These are phyloP conservation scores for Leptatherina wallacei DNA, from an alignment of 2,797 vertebrate species.

Conservation along the genomic window DNA sequence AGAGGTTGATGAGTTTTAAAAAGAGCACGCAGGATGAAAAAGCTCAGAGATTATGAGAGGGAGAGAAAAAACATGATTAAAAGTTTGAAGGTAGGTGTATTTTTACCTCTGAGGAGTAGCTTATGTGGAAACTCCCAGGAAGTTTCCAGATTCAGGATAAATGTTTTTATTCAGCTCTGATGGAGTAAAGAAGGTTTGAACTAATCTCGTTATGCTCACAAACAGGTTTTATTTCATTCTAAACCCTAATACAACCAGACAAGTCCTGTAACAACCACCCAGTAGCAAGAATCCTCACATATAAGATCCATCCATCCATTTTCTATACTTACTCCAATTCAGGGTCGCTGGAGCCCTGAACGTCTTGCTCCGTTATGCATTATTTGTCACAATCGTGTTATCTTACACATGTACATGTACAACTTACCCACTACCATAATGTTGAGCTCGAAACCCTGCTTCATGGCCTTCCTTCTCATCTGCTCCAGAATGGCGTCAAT, in stretches of 20 bases:
- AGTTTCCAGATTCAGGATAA: background rate
- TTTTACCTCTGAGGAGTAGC: background rate
- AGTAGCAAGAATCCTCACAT: background rate
- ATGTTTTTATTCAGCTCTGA: background rate
- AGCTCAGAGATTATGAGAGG: background rate
- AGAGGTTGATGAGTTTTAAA: background rate
- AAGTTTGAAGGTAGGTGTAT: background rate
- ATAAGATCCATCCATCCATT: background rate
- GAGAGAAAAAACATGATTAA: background rate
- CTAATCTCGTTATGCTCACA: background rate
- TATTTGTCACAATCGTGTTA: background rate
- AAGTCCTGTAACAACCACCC: background rate
- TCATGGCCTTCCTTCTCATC: slow-evolving; percentile 99
- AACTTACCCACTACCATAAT: slow-evolving; percentile 98
- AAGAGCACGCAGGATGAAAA: background rate
- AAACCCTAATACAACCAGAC: background rate
- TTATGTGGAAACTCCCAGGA: background rate
- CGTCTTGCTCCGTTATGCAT: background rate
- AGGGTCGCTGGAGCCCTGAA: background rate
- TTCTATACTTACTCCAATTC: background rate
- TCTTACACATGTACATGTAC: background rate
- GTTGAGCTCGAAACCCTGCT: slow-evolving; percentile 97
- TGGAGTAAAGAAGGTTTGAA: background rate
- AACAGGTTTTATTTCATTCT: background rate
- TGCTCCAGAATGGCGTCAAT: slow-evolving; percentile 98